phyloP scores from a whole-genome alignment of 2,113 vertebrate species.

The Nothocercus julius region DNA sequence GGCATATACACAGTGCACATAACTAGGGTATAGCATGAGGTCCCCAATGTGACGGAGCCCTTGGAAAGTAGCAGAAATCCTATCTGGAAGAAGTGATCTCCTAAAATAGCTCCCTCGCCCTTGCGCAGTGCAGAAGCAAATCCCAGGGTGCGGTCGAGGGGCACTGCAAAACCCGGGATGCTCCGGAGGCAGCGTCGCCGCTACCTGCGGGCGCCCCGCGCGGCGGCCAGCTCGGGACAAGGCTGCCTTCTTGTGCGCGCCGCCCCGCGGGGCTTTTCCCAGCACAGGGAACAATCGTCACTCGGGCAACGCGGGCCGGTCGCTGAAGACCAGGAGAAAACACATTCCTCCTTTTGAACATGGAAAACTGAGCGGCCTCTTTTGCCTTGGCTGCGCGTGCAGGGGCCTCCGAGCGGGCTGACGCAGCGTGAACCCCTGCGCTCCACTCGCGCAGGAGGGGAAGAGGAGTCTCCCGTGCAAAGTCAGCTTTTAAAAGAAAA shows the following conservation, averaged over 20 bases:
- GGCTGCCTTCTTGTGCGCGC: neutral
- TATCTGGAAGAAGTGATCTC: neutral
- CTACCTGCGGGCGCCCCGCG: conserved; percentile 37
- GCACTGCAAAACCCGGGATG: no score
- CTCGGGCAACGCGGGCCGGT: conserved; percentile 72
- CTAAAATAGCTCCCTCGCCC: no score
- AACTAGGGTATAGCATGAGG: no score
- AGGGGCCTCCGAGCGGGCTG: neutral
- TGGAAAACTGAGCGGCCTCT: conserved; percentile 63
- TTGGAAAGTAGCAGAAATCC: neutral
- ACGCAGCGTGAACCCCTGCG: neutral
- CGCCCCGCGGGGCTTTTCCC: conserved; percentile 42
- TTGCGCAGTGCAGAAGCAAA: no score
- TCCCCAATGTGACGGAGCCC: neutral
- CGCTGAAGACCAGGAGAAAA: conserved; percentile 63
- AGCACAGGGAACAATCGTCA: conserved; percentile 53
- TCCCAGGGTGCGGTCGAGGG: no score
- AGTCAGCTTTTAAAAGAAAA: neutral
- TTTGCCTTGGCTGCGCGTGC: conserved; percentile 29
- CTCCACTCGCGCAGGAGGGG: neutral
- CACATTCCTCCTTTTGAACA: conserved; percentile 64
- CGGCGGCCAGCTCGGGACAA: conserved; percentile 36
- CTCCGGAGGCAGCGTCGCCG: neutral
- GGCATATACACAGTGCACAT: neutral
- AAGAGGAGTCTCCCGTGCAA: neutral